These are phyloP conservation scores for Masticophis lateralis DNA, from an alignment of 2,797 vertebrate genomes.

Conservation along the genomic window DNA sequence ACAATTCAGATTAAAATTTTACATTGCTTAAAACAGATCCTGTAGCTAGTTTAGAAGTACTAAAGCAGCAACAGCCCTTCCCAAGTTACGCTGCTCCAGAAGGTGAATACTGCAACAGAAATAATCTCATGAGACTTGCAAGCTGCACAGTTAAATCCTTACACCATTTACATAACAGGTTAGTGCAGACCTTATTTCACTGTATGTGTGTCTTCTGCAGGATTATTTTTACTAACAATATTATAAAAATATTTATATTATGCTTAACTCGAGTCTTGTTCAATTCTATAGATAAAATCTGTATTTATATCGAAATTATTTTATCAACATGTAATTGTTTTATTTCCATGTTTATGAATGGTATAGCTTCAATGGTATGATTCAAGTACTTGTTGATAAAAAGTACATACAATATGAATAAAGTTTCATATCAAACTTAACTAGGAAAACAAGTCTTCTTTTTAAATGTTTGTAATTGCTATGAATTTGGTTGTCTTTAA, in stretches of 20 bases:
- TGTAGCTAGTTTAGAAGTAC: background rate
- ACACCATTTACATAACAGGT: background rate
- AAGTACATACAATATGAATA: background rate
- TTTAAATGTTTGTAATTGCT: background rate
- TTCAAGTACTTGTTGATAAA: background rate
- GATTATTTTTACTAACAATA: background rate
- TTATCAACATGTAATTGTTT: background rate
- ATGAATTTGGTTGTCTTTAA: background rate
- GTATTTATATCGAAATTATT: background rate
- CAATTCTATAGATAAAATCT: background rate
- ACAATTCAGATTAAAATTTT: background rate
- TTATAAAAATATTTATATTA: background rate
- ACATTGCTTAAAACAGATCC: constrained; percentile 10
- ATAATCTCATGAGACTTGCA: background rate
- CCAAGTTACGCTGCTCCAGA: background rate
- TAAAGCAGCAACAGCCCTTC: background rate
- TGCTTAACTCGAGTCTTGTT: background rate
- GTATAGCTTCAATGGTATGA: background rate
- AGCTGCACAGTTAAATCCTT: background rate
- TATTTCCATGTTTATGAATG: background rate
- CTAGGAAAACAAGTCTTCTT: background rate
- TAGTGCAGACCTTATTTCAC: background rate
- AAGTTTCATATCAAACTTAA: background rate
- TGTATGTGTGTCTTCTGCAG: background rate
- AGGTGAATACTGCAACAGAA: background rate